Conservation (phyloP, 2,888 invertebrate species). For the Hedya salicella region DNA sequence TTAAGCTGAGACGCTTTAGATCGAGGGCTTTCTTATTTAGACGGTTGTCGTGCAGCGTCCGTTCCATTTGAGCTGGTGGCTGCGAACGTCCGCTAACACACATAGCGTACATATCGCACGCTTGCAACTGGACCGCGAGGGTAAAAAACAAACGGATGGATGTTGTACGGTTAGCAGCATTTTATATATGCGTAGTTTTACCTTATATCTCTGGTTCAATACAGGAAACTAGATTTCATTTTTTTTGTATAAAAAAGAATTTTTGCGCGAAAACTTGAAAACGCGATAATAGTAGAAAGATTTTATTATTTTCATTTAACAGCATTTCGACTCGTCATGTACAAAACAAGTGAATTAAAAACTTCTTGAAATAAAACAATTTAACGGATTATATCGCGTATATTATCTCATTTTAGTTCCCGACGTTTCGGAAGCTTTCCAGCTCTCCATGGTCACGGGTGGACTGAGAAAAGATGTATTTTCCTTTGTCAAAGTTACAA, state of each 20-base stretch:
- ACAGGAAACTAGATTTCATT: conserved; percentile 3
- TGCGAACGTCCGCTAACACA: conserved; percentile 80
- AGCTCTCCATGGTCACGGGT: no score
- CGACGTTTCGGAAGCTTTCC: no score
- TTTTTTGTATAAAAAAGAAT: not conserved
- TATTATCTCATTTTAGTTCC: no score
- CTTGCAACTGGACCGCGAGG: conserved; percentile 72
- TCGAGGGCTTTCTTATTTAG: conserved; percentile 59
- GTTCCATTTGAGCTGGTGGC: conserved; percentile 77
- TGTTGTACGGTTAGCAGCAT: conserved; percentile 50
- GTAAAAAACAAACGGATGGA: conserved; percentile 75
- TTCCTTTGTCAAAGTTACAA: no score
- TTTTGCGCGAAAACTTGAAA: no score
- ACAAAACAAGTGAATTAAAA: no score
- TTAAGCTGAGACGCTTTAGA: conserved; percentile 9
- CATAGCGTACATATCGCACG: conserved; percentile 82
- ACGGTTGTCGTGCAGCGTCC: conserved; percentile 67
- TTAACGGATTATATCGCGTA: no score
- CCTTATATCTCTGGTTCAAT: conserved; percentile 8
- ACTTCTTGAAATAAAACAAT: no score
- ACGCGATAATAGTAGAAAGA: not conserved
- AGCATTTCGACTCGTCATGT: no score
- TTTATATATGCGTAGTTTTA: conserved; percentile 9
- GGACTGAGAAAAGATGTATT: no score
- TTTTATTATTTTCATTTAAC: no score